A percentile compares a stretch with the other conserved stretches of the same genome.
Evolutionary conservation across 1,140 invertebrate genomes (phyloP).

Genomic region (Diploscapter pachys): DNA sequence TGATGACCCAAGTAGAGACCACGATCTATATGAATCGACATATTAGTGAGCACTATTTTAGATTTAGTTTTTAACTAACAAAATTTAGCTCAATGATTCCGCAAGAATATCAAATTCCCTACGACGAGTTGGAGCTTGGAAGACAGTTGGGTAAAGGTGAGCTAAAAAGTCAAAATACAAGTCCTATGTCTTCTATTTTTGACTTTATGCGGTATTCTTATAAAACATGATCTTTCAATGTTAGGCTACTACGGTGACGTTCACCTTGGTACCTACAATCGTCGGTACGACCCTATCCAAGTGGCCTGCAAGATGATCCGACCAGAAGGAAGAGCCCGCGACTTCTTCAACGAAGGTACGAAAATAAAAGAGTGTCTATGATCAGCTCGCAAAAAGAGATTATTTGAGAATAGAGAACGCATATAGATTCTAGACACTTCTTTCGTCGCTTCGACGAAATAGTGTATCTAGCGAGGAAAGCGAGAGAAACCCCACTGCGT

Average conservation of each 20-base stretch:
- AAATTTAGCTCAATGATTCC: too few species aligned
- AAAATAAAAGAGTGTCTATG: not conserved
- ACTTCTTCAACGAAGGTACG: constrained; percentile 33
- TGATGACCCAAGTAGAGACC: too few species aligned
- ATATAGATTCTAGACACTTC: not conserved
- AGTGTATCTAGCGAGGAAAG: not conserved
- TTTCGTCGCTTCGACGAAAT: not conserved
- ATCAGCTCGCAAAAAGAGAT: not conserved
- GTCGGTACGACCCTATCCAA: not conserved
- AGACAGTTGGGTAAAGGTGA: constrained; percentile 20
- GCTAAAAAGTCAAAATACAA: not conserved
- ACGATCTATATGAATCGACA: too few species aligned
- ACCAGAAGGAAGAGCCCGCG: constrained; percentile 15
- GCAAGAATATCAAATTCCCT: constrained; percentile 3
- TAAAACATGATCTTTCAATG: not conserved
- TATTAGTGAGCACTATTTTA: too few species aligned
- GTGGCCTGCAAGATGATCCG: constrained; percentile 30
- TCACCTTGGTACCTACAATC: constrained; percentile 14
- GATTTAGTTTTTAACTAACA: too few species aligned
- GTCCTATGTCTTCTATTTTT: too few species aligned
- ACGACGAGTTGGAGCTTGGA: not conserved
- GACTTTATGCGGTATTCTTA: too few species aligned
- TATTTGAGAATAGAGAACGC: not conserved
- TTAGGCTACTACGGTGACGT: constrained; percentile 30
- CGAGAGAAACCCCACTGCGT: not conserved